phyloP scores from a whole-genome alignment of 1,140 invertebrate genomes.

The Leptopilina boulardi region DNA sequence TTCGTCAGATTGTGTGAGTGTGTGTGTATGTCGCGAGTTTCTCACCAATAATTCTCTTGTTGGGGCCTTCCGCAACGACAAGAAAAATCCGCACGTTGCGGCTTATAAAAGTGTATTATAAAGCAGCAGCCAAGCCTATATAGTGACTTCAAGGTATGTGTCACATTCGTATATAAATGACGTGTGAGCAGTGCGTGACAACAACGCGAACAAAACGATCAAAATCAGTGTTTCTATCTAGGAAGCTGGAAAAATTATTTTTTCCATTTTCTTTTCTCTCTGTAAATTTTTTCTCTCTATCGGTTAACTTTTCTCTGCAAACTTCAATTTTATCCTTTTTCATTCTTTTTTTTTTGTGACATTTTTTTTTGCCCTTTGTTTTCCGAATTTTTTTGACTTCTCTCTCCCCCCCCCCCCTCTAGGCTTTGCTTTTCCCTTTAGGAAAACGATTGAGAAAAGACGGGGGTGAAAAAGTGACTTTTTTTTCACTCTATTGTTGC shows the following conservation, averaged over 20 bases:
- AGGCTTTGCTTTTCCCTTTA: too few species aligned
- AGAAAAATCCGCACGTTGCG: slow-evolving; percentile 2
- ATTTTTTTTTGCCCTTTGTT: slow-evolving; percentile 1
- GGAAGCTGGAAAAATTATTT: slow-evolving; percentile 10
- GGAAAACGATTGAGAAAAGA: slow-evolving; percentile 17
- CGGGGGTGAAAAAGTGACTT: too few species aligned
- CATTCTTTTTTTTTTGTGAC: not conserved
- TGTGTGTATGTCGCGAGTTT: not conserved
- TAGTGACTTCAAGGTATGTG: slow-evolving; percentile 54
- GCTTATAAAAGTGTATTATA: not conserved
- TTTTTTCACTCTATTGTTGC: too few species aligned
- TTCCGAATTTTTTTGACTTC: not conserved
- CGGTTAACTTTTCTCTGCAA: not conserved
- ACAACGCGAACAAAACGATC: slow-evolving; percentile 35
- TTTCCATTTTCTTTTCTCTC: slow-evolving; percentile 9
- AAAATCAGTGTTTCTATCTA: not conserved
- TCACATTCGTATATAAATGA: slow-evolving; percentile 55
- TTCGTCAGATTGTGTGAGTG: too few species aligned
- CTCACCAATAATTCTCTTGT: too few species aligned
- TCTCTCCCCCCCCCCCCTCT: not conserved
- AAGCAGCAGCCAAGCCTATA: slow-evolving; percentile 46
- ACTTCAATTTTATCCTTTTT: not conserved
- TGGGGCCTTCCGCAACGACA: too few species aligned
- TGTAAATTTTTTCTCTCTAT: not conserved
- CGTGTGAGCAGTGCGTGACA: slow-evolving; percentile 49